Base-by-base conservation (phyloP, 1,140 invertebrate genomes). In the Drosophila varians region DNA sequence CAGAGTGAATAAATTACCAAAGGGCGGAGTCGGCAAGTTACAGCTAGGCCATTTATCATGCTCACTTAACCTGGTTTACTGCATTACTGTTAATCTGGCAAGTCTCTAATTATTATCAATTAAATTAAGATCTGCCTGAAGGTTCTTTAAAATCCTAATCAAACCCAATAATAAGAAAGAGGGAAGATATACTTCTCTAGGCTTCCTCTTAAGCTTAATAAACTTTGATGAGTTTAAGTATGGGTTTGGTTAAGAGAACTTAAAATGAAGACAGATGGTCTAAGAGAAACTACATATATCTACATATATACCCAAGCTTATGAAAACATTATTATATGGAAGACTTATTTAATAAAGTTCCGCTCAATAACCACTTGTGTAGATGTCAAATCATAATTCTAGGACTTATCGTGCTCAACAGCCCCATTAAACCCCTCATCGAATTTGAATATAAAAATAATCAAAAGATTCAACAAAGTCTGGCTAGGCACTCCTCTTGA, bases 21-120 rank as follows among this genome's bases (percentile, higher is more conserved):
- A 31, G 4, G 55, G 60, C 55, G 55, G 54, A 36, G 40, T 36
- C 55, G n/a, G 26, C 5, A 5, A 38, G n/a, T 46, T 60, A 60
- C 60, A 36, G 60, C 40, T 46, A 46, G 26, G 23, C 58, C 54
- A 62, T 62, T 62, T 60, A 60, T 62, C 55, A 60, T 46, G 60
- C 55, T 26, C 56, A 60, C 56, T 55, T 62, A 60, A 60, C 55
- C 26, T 43, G 26, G 55, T 19, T 60, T 34, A 60, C 36, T 55
- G 4, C 58, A 58, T 19, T 60, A 40, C 38, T 23, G 19, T 23
- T 60, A 34, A 34, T 61, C 18, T 28, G 21, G 19, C 34, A 45
- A 8, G 8, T 19, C 9, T 43, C 26, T 62, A 46, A 62, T 62
- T 62, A 62, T 60, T 25, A 46, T 1, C 16, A 23, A 14, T 26